Evolutionary conservation across 1,140 invertebrate species (phyloP).

Genomic region (Pogonomyrmex barbatus): DNA sequence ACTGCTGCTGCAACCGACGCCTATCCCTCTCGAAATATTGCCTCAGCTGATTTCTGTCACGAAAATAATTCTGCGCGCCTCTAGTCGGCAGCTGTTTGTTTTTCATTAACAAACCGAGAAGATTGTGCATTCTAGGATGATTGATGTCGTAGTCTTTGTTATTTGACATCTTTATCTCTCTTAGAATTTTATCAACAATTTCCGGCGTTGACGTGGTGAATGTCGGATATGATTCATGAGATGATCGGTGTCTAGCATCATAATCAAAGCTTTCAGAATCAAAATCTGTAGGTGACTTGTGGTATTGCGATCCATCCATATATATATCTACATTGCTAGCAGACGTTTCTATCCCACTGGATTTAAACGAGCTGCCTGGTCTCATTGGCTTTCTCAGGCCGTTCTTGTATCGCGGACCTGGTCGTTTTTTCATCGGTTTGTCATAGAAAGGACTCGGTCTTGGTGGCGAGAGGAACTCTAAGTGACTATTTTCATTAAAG

Average conservation of each 20-base stretch:
- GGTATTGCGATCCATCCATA: not conserved
- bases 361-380: conserved; percentile 62
- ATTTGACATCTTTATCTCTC: conserved; percentile 61
- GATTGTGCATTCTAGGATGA: conserved; percentile 82
- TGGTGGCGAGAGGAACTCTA: conserved; percentile 82
- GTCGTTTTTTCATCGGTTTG: conserved; percentile 79
- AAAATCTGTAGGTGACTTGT: not conserved
- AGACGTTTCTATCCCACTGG: conserved; percentile 70
- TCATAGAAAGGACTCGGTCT: conserved; percentile 78
- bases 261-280: conserved; percentile 7
- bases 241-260: conserved; percentile 62
- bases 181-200: not conserved
- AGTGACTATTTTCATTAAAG: conserved; percentile 60
- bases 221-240: conserved; percentile 73
- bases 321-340: conserved; percentile 50
- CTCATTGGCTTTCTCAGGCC: conserved; percentile 63
- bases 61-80: conserved; percentile 64
- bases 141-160: conserved; percentile 73
- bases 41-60: conserved; percentile 67
- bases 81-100: conserved; percentile 80
- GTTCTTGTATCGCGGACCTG: conserved; percentile 66
- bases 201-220: conserved; percentile 74
- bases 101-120: conserved; percentile 83
- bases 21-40: conserved; percentile 76
- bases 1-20: conserved; percentile 61